Evolutionary conservation across 2,113 vertebrate genomes (phyloP).

Genomic region (Paralichthys olivaceus): DNA sequence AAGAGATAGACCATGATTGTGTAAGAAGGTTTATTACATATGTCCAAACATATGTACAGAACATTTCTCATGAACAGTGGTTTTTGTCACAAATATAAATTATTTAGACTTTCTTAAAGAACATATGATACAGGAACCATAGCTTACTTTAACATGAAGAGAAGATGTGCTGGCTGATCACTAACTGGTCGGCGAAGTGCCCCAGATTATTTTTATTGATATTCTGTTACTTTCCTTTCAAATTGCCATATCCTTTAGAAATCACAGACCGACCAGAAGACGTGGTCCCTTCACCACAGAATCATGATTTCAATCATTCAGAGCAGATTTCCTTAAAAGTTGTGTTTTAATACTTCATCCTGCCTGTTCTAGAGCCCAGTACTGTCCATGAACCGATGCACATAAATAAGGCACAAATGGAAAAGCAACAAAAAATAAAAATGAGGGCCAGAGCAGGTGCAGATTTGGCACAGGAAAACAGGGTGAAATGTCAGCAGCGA

Average conservation of each 20-base stretch:
- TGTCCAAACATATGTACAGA: constrained; percentile 98
- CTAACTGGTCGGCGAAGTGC: constrained; percentile 43
- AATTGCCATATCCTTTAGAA: constrained; percentile 33
- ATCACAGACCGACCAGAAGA: constrained; percentile 35
- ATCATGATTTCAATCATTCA: neutral
- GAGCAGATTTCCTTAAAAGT: constrained; percentile 30
- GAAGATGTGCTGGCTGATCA: constrained; percentile 54
- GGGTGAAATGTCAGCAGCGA: neutral
- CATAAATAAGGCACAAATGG: constrained; percentile 84
- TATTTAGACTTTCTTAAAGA: constrained; percentile 85
- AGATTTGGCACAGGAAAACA: constrained; percentile 73
- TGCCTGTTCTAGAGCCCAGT: constrained; percentile 29
- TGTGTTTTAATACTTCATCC: constrained; percentile 63
- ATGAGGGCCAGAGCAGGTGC: constrained; percentile 9
- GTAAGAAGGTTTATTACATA: constrained; percentile 99
- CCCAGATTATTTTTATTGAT: constrained; percentile 28
- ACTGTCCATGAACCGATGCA: constrained; percentile 59
- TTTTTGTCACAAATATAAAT: constrained; percentile 98
- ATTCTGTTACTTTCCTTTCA: constrained; percentile 8
- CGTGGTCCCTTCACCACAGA: constrained; percentile 48
- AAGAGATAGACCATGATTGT: constrained; percentile 67
- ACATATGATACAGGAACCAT: constrained; percentile 70
- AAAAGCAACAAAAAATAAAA: constrained; percentile 49
- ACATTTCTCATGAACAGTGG: constrained; percentile 93
- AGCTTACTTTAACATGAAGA: constrained; percentile 53